Conservation (phyloP, 2,113 vertebrate genomes). For the Garra rufa region DNA sequence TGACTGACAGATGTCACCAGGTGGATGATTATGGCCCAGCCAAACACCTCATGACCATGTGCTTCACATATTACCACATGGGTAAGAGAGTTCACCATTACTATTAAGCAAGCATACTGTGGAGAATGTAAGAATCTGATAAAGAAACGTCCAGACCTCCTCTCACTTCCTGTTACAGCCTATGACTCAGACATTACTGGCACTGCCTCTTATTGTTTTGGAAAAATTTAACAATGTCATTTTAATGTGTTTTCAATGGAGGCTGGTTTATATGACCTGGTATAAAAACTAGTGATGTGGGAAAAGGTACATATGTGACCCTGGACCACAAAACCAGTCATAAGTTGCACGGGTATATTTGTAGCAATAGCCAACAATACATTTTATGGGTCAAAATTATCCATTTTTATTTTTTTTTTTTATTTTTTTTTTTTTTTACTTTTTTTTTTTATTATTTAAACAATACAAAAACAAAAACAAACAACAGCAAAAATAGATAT, state of each 20-base stretch:
- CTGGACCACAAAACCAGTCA: neutral
- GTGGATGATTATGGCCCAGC: conserved; percentile 96
- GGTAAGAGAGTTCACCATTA: conserved; percentile 75
- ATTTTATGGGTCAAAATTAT: too few relatives aligned
- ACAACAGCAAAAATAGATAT: too few relatives aligned
- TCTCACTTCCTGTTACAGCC: conserved; percentile 10
- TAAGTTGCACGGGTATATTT: neutral
- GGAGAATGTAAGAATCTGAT: neutral
- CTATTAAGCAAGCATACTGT: neutral
- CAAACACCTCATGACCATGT: conserved; percentile 99
- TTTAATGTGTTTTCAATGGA: neutral
- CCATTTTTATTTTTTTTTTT: too few relatives aligned
- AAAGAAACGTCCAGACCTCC: neutral
- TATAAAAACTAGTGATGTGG: neutral
- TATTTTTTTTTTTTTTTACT: too few relatives aligned
- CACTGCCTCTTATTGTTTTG: neutral
- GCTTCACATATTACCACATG: conserved; percentile 93
- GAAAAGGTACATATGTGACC: neutral
- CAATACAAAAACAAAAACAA: too few relatives aligned
- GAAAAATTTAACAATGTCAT: neutral
- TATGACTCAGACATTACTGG: conserved; percentile 17
- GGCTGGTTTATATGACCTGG: neutral
- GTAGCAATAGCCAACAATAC: too few relatives aligned
- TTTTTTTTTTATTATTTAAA: too few relatives aligned
- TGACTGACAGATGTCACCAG: conserved; percentile 85